Evolutionary conservation across 1,140 invertebrate species (phyloP), one percentile per base, ranked within the genome.

Genomic region (Druon quercuslanigerum): DNA sequence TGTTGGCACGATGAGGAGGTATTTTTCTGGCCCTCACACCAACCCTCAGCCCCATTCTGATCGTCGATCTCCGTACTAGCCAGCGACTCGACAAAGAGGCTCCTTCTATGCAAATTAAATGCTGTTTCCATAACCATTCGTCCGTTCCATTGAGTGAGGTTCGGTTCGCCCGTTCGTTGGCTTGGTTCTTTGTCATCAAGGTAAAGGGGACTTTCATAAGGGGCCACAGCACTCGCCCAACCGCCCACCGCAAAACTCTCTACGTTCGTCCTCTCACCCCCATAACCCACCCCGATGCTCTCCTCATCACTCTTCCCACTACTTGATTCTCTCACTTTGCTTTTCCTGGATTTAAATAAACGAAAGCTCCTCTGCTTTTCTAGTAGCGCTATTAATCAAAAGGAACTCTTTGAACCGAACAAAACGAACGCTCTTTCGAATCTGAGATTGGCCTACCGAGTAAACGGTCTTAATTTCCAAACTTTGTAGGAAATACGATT

Each of bases 101-200:
- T 91, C 90, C 90, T 90, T 91, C 90, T 91, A 91, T 91, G 89
- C 90, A 91, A 91, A 91, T 91, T 91, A 91, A 91, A 91, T 91
- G 90, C 90, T 91, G 90, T 91, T 91, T 90, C 90, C 90, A 91
- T 91, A 91, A 91, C 90, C 90, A 91, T 91, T 91, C 89, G 90
- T 90, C 90, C 90, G 89, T 91, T 90, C 90, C 88, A 90, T 91
- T 91, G 90, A 91, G 90, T 88, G 89, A 90, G 88, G 85, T 87
- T 89, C 86, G 87, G 87, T 85, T 86, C 86, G 84, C 84, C 75
- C 75, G 75, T 81, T 83, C 73, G 74, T 82, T 80, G 80, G 80
- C 84, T 82, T 82, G 82, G 86, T 88, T 90, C 89, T 91, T 90
- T 91, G 88, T 90, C 90, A 90, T 90, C 89, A 88, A 90, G 89